These are phyloP conservation scores for Lytechinus pictus DNA, from an alignment of 35 echinoderm and acorn worm species.

Conservation along the genomic window DNA sequence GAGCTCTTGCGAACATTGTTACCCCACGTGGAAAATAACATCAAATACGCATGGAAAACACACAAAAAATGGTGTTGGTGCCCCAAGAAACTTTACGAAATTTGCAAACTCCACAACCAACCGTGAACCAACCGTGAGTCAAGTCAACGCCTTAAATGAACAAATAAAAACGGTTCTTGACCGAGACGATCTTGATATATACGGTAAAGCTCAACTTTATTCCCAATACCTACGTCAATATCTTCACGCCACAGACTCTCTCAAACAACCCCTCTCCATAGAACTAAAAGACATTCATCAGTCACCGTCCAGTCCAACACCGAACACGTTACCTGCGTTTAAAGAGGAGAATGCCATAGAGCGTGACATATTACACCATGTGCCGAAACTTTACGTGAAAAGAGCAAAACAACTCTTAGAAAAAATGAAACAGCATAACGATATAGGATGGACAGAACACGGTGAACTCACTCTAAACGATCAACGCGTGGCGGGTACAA, in stretches of 20 bases:
- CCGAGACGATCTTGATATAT: background rate
- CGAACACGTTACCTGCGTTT: background rate
- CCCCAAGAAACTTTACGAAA: background rate
- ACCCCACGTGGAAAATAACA: background rate
- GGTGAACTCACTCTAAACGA: background rate
- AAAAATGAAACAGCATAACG: background rate
- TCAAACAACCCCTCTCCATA: too few relatives aligned
- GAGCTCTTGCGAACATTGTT: background rate
- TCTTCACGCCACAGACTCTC: too few relatives aligned
- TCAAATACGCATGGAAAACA: conserved; percentile 8
- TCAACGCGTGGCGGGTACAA: background rate
- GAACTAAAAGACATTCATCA: too few relatives aligned
- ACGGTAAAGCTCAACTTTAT: conserved; percentile 19
- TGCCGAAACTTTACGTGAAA: background rate
- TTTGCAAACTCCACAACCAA: background rate
- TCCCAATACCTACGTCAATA: too few relatives aligned
- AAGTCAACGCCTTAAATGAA: background rate
- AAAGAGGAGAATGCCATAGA: background rate
- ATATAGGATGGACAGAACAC: background rate
- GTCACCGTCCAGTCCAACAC: too few relatives aligned
- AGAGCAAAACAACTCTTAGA: background rate
- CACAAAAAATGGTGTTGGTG: conserved; percentile 17
- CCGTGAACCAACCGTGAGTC: background rate
- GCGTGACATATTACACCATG: conserved; percentile 10
- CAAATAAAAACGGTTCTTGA: background rate